Conservation (phyloP, 2,797 vertebrate species). For the Hippocampus kuda region DNA sequence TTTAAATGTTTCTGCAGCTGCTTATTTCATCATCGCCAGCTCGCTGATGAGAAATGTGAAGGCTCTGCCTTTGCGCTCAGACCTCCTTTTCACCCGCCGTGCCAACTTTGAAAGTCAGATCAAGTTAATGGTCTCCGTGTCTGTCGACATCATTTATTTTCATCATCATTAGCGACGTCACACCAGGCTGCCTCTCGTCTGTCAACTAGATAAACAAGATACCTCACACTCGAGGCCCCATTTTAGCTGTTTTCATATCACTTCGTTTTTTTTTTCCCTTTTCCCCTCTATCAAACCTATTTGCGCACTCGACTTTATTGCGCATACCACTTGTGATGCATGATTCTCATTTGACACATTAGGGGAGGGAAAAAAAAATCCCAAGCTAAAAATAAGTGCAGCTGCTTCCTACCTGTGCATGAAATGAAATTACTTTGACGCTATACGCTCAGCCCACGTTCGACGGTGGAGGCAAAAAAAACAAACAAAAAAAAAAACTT, state of each 20-base stretch:
- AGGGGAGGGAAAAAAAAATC: background rate
- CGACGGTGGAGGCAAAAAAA: background rate
- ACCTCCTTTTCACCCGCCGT: conserved; percentile 40
- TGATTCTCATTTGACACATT: background rate
- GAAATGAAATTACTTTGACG: background rate
- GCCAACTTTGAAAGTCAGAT: conserved; percentile 49
- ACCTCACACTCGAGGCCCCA: conserved; percentile 5
- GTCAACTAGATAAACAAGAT: conserved; percentile 27
- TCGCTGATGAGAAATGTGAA: conserved; percentile 48
- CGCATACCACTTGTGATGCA: background rate
- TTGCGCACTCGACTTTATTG: background rate
- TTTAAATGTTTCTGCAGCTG: conserved; percentile 58
- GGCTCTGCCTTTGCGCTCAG: conserved; percentile 48
- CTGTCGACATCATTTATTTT: conserved; percentile 31
- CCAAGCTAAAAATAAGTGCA: background rate
- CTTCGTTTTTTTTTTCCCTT: conserved; percentile 24
- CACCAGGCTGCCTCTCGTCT: conserved; percentile 28
- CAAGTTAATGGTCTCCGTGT: conserved; percentile 45
- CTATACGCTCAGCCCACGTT: background rate
- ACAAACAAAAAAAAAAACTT: background rate
- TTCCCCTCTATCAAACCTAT: conserved; percentile 15
- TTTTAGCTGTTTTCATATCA: background rate
- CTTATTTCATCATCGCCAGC: conserved; percentile 55
- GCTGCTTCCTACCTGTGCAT: background rate
- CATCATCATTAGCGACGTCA: conserved; percentile 34